Evolutionary conservation across 2,888 invertebrate genomes (phyloP), one percentile per base, ranked within the genome.

Genomic region (Axea sp.): DNA sequence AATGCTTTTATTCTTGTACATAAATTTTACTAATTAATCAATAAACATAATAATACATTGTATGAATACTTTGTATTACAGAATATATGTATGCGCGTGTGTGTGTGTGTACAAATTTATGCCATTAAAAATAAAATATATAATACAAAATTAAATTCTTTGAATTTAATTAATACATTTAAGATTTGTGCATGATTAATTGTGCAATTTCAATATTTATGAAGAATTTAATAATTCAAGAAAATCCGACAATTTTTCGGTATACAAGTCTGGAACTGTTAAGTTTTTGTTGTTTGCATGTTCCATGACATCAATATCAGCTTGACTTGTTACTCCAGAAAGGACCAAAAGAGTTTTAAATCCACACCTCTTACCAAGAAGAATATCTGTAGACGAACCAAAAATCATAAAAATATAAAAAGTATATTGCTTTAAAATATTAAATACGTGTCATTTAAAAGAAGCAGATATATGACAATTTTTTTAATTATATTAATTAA

Each of bases 321-420:
- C 87, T 30, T 91, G 76, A 19, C 87, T 89, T 3, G 95, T 94
- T 5, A 96, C 94, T 5, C 98, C 98, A 3, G 94, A 92, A 37
- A 96, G 88, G 0, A 98, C 98, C 3, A 97, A 89, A n/a, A 98
- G 88, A 0, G 97, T 96, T 87, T 93, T 92, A 83, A 97, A 93
- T 1, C 96, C 96, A 86, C 96, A 96, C 74, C 93, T 91, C 19
- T 93, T 93, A 0, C 97, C 98, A 79, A 98, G 90, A 51, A 94
- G 89, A 65, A 98, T 97, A 84, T 98, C 98, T 0, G 98, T 98
- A 83, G 95, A 95, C 78, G 94, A 93, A 80, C 92, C 91, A 82
- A 22, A 87, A 83, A 9, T 11, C 2, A 19, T 91, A 82, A 22
- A 87, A 83, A 9, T 17, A 15, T 0, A 35, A 35, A 12, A 12